These are phyloP conservation scores for Alligator sinensis DNA, from an alignment of 2,113 vertebrate genomes.

Conservation along the genomic window DNA sequence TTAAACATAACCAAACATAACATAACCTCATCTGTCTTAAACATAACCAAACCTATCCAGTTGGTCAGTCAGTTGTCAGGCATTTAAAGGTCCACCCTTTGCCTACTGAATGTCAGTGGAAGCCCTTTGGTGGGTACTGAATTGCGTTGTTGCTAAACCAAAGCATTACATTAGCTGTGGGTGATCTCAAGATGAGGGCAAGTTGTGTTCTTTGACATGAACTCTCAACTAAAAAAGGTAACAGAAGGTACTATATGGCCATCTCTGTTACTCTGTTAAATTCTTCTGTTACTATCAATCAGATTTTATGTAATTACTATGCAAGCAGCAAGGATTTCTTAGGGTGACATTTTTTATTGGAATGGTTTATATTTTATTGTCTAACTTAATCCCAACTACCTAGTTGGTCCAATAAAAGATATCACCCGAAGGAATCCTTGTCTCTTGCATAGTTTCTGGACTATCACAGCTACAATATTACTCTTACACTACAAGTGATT, in stretches of 20 bases:
- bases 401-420: no score
- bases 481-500: no score
- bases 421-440: no score
- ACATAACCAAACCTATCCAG: slow-evolving; percentile 38
- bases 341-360: no score
- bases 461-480: no score
- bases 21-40: slow-evolving; percentile 2
- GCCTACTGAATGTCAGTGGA: background rate
- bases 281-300: background rate
- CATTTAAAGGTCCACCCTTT: background rate
- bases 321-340: no score
- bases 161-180: slow-evolving; percentile 21
- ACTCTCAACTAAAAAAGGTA: background rate
- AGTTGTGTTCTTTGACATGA: background rate
- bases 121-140: background rate
- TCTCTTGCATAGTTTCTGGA: no score
- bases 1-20: background rate
- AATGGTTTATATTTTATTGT: no score
- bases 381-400: no score
- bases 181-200: background rate
- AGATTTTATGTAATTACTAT: background rate
- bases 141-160: slow-evolving; percentile 36
- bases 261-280: background rate
- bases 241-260: slow-evolving; percentile 15
- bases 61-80: background rate